Conservation (phyloP, 2,113 vertebrate genomes). For the Eolophus roseicapilla region DNA sequence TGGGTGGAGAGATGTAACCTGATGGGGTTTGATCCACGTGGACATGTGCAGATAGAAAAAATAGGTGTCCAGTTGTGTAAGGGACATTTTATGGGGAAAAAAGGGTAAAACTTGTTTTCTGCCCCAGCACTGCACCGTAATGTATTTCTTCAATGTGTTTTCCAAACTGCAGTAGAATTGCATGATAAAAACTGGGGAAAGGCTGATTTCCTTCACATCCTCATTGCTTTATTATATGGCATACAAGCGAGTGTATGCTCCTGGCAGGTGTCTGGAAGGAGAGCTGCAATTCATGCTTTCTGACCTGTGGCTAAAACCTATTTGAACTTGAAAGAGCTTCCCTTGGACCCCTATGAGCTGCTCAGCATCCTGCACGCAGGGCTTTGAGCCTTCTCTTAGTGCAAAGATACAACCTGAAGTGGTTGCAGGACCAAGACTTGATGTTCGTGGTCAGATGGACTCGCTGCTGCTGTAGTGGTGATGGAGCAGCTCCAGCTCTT, state of each 20-base stretch:
- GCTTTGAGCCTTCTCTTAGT: not conserved
- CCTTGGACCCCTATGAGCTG: not conserved
- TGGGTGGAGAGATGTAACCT: not conserved
- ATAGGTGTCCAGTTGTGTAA: not conserved
- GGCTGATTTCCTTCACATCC: not conserved
- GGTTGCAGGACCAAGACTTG: not conserved
- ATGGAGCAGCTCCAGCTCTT: not conserved
- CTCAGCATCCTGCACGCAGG: not conserved
- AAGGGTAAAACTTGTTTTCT: not conserved
- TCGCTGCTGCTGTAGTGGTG: not conserved
- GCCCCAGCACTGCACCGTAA: not conserved
- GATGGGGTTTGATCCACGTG: not conserved
- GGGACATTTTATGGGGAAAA: not conserved
- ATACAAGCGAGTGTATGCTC: not conserved
- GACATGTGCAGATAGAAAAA: not conserved
- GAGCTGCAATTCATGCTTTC: not conserved
- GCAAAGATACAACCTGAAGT: not conserved
- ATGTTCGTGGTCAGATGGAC: accelerated
- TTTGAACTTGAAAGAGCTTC: not conserved
- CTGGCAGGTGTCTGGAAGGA: not conserved
- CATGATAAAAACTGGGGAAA: not conserved
- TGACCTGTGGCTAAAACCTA: not conserved
- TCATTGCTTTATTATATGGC: not conserved
- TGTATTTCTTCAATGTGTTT: not conserved
- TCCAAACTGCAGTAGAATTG: not conserved